Percentiles rank a stretch among this genome's conserved stretches.
Evolutionary conservation across 2,113 vertebrate species (phyloP).

Genomic region (Nicator chloris): DNA sequence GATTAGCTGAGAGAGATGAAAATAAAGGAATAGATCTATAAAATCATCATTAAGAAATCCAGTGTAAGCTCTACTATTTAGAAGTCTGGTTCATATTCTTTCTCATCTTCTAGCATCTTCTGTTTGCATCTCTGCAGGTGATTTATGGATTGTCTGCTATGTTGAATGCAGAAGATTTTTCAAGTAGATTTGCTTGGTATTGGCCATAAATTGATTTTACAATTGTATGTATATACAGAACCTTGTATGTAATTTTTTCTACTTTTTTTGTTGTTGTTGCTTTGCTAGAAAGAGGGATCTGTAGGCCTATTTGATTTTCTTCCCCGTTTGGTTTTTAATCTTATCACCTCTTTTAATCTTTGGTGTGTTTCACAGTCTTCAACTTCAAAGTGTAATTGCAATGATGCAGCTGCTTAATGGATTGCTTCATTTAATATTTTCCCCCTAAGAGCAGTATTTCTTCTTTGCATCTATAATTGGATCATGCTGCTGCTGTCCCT

Average conservation of each 20-base stretch:
- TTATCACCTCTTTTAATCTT: neutral
- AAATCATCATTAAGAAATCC: neutral
- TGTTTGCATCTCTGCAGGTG: neutral
- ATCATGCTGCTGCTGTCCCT: slow-evolving; percentile 32
- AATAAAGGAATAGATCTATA: neutral
- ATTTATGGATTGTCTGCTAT: neutral
- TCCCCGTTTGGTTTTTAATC: neutral
- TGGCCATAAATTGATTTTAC: neutral
- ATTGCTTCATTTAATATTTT: slow-evolving; percentile 54
- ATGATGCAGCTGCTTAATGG: slow-evolving; percentile 35
- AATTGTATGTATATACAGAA: neutral
- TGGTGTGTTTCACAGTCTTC: slow-evolving; percentile 33
- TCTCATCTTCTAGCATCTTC: neutral
- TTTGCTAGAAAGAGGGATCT: neutral
- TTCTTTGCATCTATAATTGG: slow-evolving; percentile 58
- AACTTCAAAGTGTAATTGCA: slow-evolving; percentile 62
- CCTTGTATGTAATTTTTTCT: neutral
- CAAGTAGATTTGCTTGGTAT: neutral
- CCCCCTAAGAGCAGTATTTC: slow-evolving; percentile 52
- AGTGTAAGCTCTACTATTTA: neutral
- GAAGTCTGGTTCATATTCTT: neutral
- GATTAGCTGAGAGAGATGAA: neutral
- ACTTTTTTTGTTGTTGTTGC: neutral
- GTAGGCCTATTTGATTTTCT: neutral
- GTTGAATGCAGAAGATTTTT: neutral